Conservation (phyloP, 1,140 invertebrate genomes). For the Harpegnathos saltator region DNA sequence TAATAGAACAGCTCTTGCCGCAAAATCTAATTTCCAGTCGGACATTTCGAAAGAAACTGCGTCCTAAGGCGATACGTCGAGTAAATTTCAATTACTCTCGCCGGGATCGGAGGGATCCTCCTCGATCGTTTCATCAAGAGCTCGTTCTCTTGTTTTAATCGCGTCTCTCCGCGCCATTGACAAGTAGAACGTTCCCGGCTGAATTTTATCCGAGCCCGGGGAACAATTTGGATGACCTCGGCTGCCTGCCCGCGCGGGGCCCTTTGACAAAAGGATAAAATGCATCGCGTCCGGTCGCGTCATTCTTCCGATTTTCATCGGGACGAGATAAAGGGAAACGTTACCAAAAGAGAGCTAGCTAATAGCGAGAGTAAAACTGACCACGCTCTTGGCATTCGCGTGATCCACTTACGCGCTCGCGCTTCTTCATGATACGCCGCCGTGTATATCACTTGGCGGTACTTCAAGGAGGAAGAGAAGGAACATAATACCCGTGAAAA, state of each 20-base stretch:
- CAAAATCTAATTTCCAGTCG: background rate
- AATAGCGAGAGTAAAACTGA: background rate
- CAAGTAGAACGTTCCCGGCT: background rate
- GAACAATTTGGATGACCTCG: conserved; percentile 5
- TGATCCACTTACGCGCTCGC: too few species aligned
- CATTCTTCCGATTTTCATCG: background rate
- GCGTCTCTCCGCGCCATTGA: background rate
- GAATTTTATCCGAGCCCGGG: background rate
- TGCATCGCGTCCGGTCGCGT: background rate
- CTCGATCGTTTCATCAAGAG: conserved; percentile 9
- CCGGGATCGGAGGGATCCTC: too few species aligned
- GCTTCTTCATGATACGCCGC: too few species aligned
- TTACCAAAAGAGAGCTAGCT: background rate
- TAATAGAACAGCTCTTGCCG: background rate
- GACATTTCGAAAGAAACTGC: background rate
- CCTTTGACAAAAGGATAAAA: conserved; percentile 8
- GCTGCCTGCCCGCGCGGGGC: background rate
- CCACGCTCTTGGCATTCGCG: background rate
- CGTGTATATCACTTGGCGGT: too few species aligned
- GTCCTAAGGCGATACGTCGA: background rate
- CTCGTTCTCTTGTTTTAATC: conserved; percentile 13
- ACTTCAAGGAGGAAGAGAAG: too few species aligned
- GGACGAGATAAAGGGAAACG: background rate
- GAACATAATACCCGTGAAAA: too few species aligned
- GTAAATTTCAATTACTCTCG: background rate